Base-by-base conservation (phyloP, 2,888 invertebrate species). In the Odontothrips loti region DNA sequence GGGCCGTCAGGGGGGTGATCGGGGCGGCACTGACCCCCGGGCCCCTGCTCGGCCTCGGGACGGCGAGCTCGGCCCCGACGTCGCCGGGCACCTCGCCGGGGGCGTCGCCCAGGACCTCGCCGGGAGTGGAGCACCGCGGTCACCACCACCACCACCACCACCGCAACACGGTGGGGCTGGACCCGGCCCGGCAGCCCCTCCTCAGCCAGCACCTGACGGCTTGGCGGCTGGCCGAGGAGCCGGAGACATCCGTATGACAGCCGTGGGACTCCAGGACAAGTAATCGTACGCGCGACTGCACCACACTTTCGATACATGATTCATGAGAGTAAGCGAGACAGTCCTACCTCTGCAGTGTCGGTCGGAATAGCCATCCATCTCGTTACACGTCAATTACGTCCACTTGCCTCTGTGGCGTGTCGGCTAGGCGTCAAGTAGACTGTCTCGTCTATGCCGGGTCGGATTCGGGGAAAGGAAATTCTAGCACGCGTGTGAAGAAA, bases 111-210 rank as follows among this genome's bases (percentile, higher is more conserved):
- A 23, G 68, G 23, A 23, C 68, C 23, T 68, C 68, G 68, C 68
- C 68, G 23, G 68, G 68, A 11, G 68, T 23, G 68, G 68, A 68
- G 68, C 81, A 81, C 82, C 80, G 79, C 75, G 47, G 79, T 43
- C 79, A 20, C 81, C 81, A 78, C 43, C 81, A 81, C 82, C 83
- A 82, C 81, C 82, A 80, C 48, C 79, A 80, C 80, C 80, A n/a
- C 51, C 81, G 79, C 78, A 81, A 80, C 58, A 80, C 82, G 85
- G 87, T 81, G 84, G 84, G 58, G 84, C 88, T 82, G 87, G 87
- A 80, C 84, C 86, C 51, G 86, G 86, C 82, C 85, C 85, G 51
- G 81, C 83, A n/a, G 83, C 82, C 82, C 82, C 83, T 82, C 83
- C 83, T 80, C 12, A 81, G 81, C 81, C 83, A 83, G 84, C 83